Evolutionary conservation across 1,140 invertebrate genomes (phyloP).

Genomic region (Philotrypesis tridentata): DNA sequence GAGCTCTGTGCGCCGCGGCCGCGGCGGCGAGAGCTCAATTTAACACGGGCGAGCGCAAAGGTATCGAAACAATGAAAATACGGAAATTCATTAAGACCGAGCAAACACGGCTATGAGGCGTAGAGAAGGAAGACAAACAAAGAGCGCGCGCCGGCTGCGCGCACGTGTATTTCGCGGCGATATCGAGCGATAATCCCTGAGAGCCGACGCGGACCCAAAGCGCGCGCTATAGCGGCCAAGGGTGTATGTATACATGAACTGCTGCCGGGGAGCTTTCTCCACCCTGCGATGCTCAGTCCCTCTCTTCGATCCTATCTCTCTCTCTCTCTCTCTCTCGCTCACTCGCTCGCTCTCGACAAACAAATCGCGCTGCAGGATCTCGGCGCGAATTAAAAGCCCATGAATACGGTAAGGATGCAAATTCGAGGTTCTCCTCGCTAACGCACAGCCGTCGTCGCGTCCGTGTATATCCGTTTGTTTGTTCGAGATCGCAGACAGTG

Average conservation of each 20-base stretch:
- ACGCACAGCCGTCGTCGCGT: too few relatives aligned
- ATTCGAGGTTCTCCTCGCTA: constrained; percentile 46
- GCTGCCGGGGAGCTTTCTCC: too few relatives aligned
- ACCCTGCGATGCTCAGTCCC: too few relatives aligned
- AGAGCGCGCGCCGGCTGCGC: not conserved
- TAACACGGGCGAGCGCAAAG: not conserved
- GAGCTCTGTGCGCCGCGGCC: too few relatives aligned
- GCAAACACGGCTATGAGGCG: not conserved
- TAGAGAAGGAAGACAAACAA: not conserved
- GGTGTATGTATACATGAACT: not conserved
- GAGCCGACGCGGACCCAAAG: not conserved
- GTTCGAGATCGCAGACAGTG: too few relatives aligned
- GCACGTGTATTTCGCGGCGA: not conserved
- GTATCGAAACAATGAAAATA: not conserved
- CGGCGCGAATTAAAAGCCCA: constrained; percentile 61
- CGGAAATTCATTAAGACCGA: not conserved
- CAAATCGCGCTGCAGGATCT: constrained; percentile 32
- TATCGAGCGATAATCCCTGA: not conserved
- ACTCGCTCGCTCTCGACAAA: not conserved
- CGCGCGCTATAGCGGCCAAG: too few relatives aligned
- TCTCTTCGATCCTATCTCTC: not conserved
- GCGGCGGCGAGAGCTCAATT: too few relatives aligned
- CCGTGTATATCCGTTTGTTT: too few relatives aligned
- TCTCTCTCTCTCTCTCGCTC: constrained; percentile 32
- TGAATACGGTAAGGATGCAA: constrained; percentile 67